Percentiles rank a stretch among this genome's conserved stretches.
Evolutionary conservation across 2,113 vertebrate genomes (phyloP).

Genomic region (Phasianus colchicus): DNA sequence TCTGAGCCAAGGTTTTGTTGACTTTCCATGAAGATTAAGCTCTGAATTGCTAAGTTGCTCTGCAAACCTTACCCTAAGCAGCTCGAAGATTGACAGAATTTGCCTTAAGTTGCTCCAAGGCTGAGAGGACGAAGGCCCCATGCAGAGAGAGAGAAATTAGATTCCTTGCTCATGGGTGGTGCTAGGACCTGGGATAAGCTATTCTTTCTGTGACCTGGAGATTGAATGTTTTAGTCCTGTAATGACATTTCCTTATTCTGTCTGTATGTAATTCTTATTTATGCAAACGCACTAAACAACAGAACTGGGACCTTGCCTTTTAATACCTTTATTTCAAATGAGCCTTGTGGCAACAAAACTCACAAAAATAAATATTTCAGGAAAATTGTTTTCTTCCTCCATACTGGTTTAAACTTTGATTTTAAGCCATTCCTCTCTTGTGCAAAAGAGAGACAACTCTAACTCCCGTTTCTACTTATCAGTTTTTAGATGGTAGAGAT

Average conservation of each 20-base stretch:
- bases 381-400: not conserved
- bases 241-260: not conserved
- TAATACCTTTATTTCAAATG: not conserved
- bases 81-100: conserved; percentile 39
- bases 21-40: conserved; percentile 45
- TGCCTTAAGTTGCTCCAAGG: conserved; percentile 20
- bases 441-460: not conserved
- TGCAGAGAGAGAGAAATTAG: not conserved
- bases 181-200: not conserved
- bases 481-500: not conserved
- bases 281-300: not conserved
- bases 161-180: not conserved
- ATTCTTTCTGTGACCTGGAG: not conserved
- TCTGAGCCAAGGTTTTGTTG: conserved; percentile 18
- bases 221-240: not conserved
- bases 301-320: not conserved
- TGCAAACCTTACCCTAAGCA: conserved; percentile 34
- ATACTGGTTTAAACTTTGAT: not conserved
- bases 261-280: not conserved
- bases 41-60: not conserved
- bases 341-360: not conserved
- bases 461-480: not conserved
- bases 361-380: not conserved
- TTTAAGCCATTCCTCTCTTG: not conserved
- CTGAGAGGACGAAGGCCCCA: not conserved